Evolutionary conservation across 2,113 vertebrate genomes (phyloP), one percentile per base, ranked within the genome.

Genomic region (Donacobius atricapilla): DNA sequence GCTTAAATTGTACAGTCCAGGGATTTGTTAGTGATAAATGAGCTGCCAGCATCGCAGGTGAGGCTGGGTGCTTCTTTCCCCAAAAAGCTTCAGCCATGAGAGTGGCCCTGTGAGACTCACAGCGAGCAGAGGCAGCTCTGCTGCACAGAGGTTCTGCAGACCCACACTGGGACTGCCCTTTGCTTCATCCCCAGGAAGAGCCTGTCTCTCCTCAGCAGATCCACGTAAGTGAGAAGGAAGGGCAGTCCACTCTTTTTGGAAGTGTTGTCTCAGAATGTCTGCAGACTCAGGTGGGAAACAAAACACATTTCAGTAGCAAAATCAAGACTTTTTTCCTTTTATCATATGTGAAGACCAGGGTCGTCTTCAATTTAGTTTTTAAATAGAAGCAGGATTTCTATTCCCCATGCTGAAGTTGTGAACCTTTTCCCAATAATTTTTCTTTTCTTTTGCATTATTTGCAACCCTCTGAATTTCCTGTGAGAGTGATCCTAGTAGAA

Each of bases 21-120:
- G 66, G 63, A 50, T 66, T 73, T 89, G 33, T 31, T 63, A 31
- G 35, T 70, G 71, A 73, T 48, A 85, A 95, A 54, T 53, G 42
- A 66, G 33, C 35, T 10, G 2, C 61, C 79, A 68, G 1, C 54
- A 19, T 57, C 84, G 37, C 28, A 70, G 45, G 47, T 85, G 73
- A 79, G 42, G 53, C 15, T 58, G 27, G 37, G 50, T 76, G 14
- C n/a, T 60, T 57, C 51, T 25, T 77, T 63, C 33, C 18, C 1
- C 0, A 70, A 78, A 89, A 48, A 45, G 0, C 24, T 71, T 31
- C 19, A 9, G 18, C 22, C 0, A 0, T 44, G 28, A 13, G 0
- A 45, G 57, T 4, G 37, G 7, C 16, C 12, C 4, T 37, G 24
- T 24, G 58, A 51, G 72, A 39, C 64, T 30, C 48, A 35, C 9